These are phyloP conservation scores for Synanthedon vespiformis DNA, from an alignment of 2,888 invertebrate genomes.

Conservation along the genomic window DNA sequence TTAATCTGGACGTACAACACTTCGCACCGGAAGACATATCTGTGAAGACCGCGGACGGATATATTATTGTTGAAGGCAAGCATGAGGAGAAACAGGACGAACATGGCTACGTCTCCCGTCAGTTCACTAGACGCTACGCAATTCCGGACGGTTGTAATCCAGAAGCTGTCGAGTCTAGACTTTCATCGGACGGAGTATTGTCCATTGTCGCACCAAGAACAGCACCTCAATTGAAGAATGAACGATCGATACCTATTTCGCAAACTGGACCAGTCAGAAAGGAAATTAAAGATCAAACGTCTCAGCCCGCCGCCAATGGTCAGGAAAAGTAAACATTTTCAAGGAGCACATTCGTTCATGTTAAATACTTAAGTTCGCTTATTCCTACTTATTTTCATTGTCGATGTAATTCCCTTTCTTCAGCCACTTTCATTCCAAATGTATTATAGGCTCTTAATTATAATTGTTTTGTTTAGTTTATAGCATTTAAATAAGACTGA, in stretches of 20 bases:
- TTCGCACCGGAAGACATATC: constrained; percentile 79
- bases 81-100: constrained; percentile 81
- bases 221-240: constrained; percentile 29
- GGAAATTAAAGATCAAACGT: constrained; percentile 50
- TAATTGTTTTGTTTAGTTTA: no score
- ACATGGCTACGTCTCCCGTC: constrained; percentile 77
- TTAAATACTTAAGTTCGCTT: no score
- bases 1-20: constrained; percentile 79
- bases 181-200: constrained; percentile 80
- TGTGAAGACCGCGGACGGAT: constrained; percentile 77
- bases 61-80: constrained; percentile 77
- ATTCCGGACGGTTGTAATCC: constrained; percentile 79
- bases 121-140: constrained; percentile 78
- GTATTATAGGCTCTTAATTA: no score
- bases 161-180: constrained; percentile 74
- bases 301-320: constrained; percentile 10
- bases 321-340: neutral
- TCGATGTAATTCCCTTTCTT: no score
- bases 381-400: no score
- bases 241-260: constrained; percentile 66
- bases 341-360: no score
- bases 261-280: constrained; percentile 68
- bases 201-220: constrained; percentile 73
- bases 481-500: no score
- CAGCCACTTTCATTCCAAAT: no score